Base-by-base conservation (phyloP, 2,888 invertebrate species). In the Eremobia ochroleuca region DNA sequence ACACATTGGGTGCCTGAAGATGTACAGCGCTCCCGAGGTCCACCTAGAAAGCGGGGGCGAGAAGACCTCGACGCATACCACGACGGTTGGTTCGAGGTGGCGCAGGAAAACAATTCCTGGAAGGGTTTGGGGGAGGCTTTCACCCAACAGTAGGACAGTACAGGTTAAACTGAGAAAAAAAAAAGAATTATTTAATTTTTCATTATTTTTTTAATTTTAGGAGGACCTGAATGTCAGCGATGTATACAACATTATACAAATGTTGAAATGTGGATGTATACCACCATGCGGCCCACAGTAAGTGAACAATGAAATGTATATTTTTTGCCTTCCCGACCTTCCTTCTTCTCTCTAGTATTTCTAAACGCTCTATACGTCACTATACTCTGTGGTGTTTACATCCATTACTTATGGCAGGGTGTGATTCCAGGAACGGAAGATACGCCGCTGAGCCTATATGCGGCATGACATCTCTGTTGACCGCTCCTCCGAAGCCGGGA, bases 251-350 rank as follows among this genome's bases (percentile, higher is more conserved):
- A 96, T 96, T 69, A 95, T 96, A 59, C 86, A 92, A 71, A 88
- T 86, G n/a, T 87, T 96, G 61, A 92, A 85, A 83, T 82, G 85
- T 76, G 96, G 96, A 25, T 84, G 88, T 0, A 95, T 96, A 79
- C 96, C 96, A 3, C 93, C 92, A 3, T 82, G 90, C 43, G 96
- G 96, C 37, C 96, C 96, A 5, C 95, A 94, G 96, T 96, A 85
- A 93, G 95, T 73, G 15, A 34, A 18, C n/a, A n/a, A 37, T 34
- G 0, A n/a, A 21, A 55, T 34, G 52, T 55, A 9, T 46, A 13
- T 11, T 66, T 43, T 21, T 15, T 15, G 4, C 21, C 21, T 66
- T 28, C 43, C 21, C 9, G 37, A 18, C n/a, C n/a, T 37, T 34
- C 21, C 13, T 49, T 49, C 46, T 49, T n/a, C n/a, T n/a, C n/a